Evolutionary conservation across 2,797 vertebrate genomes (phyloP).

Genomic region (Catostomus latipinnis): DNA sequence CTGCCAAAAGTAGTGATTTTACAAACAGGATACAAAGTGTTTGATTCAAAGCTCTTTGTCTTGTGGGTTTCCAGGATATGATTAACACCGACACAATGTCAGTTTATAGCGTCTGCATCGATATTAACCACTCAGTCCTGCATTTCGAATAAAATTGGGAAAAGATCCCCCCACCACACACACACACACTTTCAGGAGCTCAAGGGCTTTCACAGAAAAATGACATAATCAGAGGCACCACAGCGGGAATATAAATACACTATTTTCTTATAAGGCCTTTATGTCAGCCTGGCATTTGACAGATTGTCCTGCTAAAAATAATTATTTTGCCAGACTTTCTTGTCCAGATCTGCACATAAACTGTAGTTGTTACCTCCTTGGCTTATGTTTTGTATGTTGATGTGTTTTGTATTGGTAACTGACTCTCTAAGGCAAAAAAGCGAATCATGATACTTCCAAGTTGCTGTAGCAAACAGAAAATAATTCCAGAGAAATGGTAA

Average conservation of each 20-base stretch:
- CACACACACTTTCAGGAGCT: not conserved
- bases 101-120: too few relatives aligned
- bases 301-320: not conserved
- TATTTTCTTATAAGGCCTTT: not conserved
- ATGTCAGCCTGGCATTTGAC: not conserved
- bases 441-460: constrained; percentile 11
- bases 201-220: not conserved
- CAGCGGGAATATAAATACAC: not conserved
- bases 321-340: not conserved
- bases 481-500: constrained; percentile 6
- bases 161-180: too few relatives aligned
- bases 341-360: not conserved
- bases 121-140: not conserved
- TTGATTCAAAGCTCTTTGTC: not conserved
- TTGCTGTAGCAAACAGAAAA: constrained; percentile 20
- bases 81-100: too few relatives aligned
- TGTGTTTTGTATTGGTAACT: not conserved
- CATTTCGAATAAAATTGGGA: not conserved
- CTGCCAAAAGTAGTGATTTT: too few relatives aligned
- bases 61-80: not conserved
- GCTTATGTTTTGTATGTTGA: not conserved
- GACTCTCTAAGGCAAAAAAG: constrained; percentile 14
- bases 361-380: not conserved
- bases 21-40: too few relatives aligned
- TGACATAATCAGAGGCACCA: not conserved